A percentile compares a stretch with the other conserved stretches of the same genome.
These are phyloP conservation scores for Malacoraja senta DNA, from an alignment of 2,797 vertebrate species.

Conservation along the genomic window DNA sequence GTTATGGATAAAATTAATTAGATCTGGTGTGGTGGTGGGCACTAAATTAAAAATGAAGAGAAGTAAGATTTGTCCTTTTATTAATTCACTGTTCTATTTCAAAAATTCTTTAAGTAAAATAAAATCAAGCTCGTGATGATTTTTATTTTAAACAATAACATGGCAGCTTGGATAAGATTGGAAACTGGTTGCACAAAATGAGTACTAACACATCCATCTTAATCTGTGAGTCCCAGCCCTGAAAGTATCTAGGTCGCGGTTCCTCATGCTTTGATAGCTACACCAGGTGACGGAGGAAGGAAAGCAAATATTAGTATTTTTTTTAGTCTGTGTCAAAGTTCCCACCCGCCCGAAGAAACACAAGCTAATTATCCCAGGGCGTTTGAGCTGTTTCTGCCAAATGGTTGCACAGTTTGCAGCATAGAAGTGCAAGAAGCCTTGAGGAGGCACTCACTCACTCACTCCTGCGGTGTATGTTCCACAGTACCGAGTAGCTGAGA, in stretches of 20 bases:
- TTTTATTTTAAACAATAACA: background rate
- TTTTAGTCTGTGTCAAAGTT: slow-evolving; percentile 21
- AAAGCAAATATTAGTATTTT: background rate
- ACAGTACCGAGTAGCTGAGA: slow-evolving; percentile 51
- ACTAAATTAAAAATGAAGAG: background rate
- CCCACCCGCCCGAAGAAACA: slow-evolving; percentile 47
- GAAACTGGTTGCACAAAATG: background rate
- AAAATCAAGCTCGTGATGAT: background rate
- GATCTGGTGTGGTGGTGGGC: too few relatives aligned
- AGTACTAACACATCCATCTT: background rate
- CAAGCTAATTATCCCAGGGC: slow-evolving; percentile 66
- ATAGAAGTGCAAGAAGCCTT: slow-evolving; percentile 54
- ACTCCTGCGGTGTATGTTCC: slow-evolving; percentile 50
- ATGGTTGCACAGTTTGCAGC: slow-evolving; percentile 64
- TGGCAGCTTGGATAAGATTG: background rate
- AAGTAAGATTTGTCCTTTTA: background rate
- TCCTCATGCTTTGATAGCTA: background rate
- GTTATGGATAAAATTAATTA: background rate
- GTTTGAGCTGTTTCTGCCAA: slow-evolving; percentile 57
- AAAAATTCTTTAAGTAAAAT: background rate
- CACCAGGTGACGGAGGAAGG: background rate
- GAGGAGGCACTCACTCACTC: slow-evolving; percentile 58
- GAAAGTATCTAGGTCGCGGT: background rate
- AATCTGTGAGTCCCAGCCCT: background rate
- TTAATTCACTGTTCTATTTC: background rate